Evolutionary conservation across 2,797 vertebrate species (phyloP).

Genomic region (Potorous gilbertii): DNA sequence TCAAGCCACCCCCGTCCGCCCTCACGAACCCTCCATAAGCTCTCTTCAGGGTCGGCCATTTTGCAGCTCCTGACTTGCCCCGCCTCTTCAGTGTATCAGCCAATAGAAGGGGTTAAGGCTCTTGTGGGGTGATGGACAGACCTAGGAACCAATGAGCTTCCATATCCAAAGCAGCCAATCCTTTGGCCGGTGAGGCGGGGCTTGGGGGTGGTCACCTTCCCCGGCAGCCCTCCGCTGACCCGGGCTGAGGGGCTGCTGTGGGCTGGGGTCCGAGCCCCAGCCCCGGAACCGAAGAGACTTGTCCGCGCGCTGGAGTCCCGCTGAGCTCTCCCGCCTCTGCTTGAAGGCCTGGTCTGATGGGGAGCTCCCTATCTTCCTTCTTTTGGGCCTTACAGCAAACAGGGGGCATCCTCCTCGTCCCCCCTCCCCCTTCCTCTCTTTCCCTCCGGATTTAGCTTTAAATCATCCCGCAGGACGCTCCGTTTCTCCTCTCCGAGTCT

Average conservation of each 20-base stretch:
- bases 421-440: too few species aligned
- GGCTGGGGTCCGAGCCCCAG: too few species aligned
- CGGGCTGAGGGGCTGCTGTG: too few species aligned
- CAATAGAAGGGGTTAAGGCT: neutral
- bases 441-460: too few species aligned
- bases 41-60: conserved; percentile 73
- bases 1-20: rapidly evolving
- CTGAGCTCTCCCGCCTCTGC: neutral
- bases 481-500: too few species aligned
- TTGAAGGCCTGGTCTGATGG: neutral
- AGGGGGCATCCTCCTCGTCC: too few species aligned
- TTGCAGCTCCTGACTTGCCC: neutral
- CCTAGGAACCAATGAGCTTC: neutral
- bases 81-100: neutral
- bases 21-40: conserved; percentile 81
- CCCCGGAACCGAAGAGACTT: neutral
- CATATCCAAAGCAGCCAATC: rapidly evolving
- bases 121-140: neutral
- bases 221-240: rapidly evolving
- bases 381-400: neutral
- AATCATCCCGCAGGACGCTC: too few species aligned
- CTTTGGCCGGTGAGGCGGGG: neutral
- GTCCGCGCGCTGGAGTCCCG: too few species aligned
- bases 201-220: neutral
- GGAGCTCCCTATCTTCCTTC: neutral